These are phyloP conservation scores for Leucania comma DNA, from an alignment of 2,888 invertebrate genomes.

Conservation along the genomic window DNA sequence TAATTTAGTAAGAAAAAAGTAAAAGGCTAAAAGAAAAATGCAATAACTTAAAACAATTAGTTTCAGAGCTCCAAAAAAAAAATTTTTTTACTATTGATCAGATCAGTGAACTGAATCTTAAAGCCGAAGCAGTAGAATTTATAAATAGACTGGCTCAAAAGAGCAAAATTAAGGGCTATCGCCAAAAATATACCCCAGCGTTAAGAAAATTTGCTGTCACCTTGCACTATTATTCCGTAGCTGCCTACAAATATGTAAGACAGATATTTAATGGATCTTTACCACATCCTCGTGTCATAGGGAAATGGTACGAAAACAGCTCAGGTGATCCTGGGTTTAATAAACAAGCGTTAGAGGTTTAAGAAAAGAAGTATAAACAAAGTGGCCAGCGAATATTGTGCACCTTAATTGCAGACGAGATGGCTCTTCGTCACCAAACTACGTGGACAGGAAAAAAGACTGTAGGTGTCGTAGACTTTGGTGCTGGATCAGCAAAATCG, in stretches of 20 bases:
- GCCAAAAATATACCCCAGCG: not conserved
- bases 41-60: not conserved
- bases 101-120: slow-evolving; percentile 12
- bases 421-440: slow-evolving; percentile 21
- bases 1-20: slow-evolving; percentile 7
- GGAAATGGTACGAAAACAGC: not conserved
- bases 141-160: not conserved
- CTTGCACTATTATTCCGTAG: slow-evolving; percentile 47
- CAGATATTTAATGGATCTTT: slow-evolving; percentile 27
- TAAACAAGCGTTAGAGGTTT: not conserved
- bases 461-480: slow-evolving; percentile 16
- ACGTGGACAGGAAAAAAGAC: slow-evolving; percentile 21
- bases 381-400: slow-evolving; percentile 13
- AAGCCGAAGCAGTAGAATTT: not conserved
- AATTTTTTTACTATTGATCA: not conserved
- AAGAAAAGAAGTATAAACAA: not conserved
- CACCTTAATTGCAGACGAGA: slow-evolving; percentile 18
- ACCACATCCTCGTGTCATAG: slow-evolving; percentile 10
- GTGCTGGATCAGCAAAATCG: slow-evolving; percentile 15
- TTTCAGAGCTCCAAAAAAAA: too few relatives aligned
- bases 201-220: not conserved
- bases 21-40: slow-evolving; percentile 12
- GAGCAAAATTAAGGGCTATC: not conserved
- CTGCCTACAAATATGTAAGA: slow-evolving; percentile 20
- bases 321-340: not conserved